Percentiles rank a stretch among this genome's conserved stretches.
Evolutionary conservation across 2,113 vertebrate species (phyloP).

Genomic region (Blennius ocellaris): DNA sequence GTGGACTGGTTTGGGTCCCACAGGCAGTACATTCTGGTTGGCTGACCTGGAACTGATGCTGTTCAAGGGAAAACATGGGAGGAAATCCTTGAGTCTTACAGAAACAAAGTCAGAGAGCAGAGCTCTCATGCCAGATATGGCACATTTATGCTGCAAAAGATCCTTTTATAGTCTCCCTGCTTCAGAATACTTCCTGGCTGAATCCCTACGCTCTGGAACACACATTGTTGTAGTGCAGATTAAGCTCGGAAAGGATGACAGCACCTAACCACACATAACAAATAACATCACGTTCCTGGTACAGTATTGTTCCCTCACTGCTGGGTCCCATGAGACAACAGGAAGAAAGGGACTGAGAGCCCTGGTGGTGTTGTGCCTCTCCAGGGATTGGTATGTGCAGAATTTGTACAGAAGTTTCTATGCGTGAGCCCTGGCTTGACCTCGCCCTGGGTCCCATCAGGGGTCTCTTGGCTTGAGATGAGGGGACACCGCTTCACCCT

Average conservation of each 20-base stretch:
- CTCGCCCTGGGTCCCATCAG: slow-evolving; percentile 68
- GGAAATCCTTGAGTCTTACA: slow-evolving; percentile 42
- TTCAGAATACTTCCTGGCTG: slow-evolving; percentile 63
- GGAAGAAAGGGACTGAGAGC: slow-evolving; percentile 5
- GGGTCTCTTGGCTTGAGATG: slow-evolving; percentile 49
- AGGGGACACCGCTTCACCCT: slow-evolving; percentile 43
- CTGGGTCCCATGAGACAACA: background rate
- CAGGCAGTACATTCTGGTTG: slow-evolving; percentile 35
- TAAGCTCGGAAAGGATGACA: slow-evolving; percentile 52
- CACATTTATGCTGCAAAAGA: slow-evolving; percentile 17
- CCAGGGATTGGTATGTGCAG: slow-evolving; percentile 56
- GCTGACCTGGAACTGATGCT: slow-evolving; percentile 62
- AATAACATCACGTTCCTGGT: slow-evolving; percentile 13
- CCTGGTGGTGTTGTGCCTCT: slow-evolving; percentile 23
- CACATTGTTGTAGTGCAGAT: slow-evolving; percentile 57
- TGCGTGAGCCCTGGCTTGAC: slow-evolving; percentile 46
- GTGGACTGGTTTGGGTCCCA: slow-evolving; percentile 18
- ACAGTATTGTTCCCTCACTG: background rate
- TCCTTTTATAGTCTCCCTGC: slow-evolving; percentile 49
- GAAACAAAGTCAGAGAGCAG: slow-evolving; percentile 40
- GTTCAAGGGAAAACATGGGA: slow-evolving; percentile 13
- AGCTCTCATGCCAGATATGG: slow-evolving; percentile 24
- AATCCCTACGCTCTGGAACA: slow-evolving; percentile 24
- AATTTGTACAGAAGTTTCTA: slow-evolving; percentile 46
- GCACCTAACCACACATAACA: slow-evolving; percentile 35